Base-by-base conservation (phyloP, 2,888 invertebrate species). In the Drosophila bunnanda region DNA sequence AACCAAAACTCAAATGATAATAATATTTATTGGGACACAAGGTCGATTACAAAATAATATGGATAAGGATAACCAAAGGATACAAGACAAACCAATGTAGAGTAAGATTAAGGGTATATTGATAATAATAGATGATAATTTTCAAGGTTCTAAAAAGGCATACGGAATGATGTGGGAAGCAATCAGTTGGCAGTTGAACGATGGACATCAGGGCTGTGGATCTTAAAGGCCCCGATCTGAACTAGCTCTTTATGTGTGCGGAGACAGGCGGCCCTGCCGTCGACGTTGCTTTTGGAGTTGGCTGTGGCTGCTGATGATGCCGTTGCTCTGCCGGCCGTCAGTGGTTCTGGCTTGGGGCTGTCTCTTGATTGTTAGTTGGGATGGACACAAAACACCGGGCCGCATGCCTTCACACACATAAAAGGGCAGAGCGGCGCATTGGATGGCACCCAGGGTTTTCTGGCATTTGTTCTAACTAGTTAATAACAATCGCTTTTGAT, bases 151-250 rank as follows among this genome's bases (percentile, higher is more conserved):
- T 90, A 90, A 90, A 89, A 90, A 88, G 91, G 90, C 91, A 92
- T 92, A 91, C 92, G 92, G 92, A 92, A 92, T 92, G 92, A 93
- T 92, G 92, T 92, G 92, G 92, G 92, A 92, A 92, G 92, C 93
- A 93, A 93, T 92, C 90, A 91, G 90, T 89, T 89, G 84, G 90
- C 92, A 92, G 75, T 91, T 91, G 91, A 92, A 92, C 89, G 92
- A 92, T 91, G 90, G 90, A 88, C 79, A 65, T 71, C 71, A 53
- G 70, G 76, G 78, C 76, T 64, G 76, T 38, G 67, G 71, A 55
- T 77, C 56, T 67, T 69, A 15, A 15, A 3, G n/a, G 15, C 55
- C 61, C 73, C 41, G 54, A 61, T 55, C 55, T 50, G 39, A 55
- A 72, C 56, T 65, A 41, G 36, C 77, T 77, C 75, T 82, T 77